Conservation (phyloP, 2,113 vertebrate species). For the Micronycteris hirsuta region DNA sequence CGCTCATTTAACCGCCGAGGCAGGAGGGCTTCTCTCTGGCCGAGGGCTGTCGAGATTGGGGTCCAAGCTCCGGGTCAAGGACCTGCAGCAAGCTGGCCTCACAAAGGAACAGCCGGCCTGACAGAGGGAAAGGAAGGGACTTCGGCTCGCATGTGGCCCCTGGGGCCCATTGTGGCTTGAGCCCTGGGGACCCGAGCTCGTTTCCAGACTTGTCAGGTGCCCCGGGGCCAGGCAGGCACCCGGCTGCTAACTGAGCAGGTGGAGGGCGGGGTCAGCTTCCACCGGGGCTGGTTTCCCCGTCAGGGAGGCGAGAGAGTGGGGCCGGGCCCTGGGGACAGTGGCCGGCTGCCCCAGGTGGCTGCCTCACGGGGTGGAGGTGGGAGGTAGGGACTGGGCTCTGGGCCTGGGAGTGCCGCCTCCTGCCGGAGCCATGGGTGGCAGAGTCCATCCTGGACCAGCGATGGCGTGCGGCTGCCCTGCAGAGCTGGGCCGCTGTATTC, state of each 20-base stretch:
- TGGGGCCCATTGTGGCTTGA: background rate
- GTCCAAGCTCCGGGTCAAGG: background rate
- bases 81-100: background rate
- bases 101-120: fast-evolving
- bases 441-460: background rate
- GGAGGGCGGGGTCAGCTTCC: background rate
- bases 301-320: background rate
- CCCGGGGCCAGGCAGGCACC: background rate
- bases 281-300: fast-evolving
- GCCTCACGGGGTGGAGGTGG: no score
- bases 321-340: fast-evolving
- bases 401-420: fast-evolving
- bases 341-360: fast-evolving
- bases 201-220: background rate
- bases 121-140: background rate
- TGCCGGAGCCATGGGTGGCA: background rate
- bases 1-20: background rate
- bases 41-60: fast-evolving
- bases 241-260: constrained; percentile 45
- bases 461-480: fast-evolving
- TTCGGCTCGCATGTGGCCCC: background rate
- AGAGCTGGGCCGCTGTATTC: fast-evolving
- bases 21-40: fast-evolving
- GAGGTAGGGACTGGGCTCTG: background rate
- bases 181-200: background rate